These are phyloP conservation scores for Haliclona indistincta DNA, from an alignment of 37 sponge, comb jelly and placozoan species.

Conservation along the genomic window DNA sequence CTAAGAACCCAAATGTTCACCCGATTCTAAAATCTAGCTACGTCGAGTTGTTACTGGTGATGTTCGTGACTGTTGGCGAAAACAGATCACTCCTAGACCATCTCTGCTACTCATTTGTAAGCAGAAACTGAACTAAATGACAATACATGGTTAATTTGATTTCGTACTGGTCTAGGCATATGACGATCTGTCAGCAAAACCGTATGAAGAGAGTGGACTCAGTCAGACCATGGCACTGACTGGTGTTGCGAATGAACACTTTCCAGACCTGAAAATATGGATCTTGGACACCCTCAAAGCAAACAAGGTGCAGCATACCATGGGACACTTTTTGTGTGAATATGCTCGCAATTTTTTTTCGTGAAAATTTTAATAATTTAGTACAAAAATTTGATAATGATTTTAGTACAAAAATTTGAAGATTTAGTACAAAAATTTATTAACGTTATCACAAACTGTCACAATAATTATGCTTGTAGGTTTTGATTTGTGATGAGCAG, in stretches of 20 bases:
- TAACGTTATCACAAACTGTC: too few species aligned
- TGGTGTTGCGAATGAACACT: constrained; percentile 46
- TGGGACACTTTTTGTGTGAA: too few species aligned
- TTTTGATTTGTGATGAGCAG: neutral
- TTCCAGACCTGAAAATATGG: constrained; percentile 54
- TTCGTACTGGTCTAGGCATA: neutral
- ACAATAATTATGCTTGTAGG: too few species aligned
- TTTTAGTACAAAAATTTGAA: too few species aligned
- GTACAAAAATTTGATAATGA: too few species aligned
- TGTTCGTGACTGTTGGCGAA: constrained; percentile 69
- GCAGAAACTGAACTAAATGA: constrained; percentile 9
- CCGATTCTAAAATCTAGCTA: constrained; percentile 38
- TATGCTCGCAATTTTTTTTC: too few species aligned
- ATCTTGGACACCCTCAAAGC: constrained; percentile 11
- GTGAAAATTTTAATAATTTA: too few species aligned
- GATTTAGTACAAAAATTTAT: too few species aligned
- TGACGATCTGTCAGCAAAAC: constrained; percentile 13
- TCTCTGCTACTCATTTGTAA: constrained; percentile 62
- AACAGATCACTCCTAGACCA: constrained; percentile 63
- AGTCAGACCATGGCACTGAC: constrained; percentile 43
- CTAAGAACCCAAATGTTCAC: constrained; percentile 21
- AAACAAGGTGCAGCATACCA: too few species aligned
- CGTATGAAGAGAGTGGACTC: constrained; percentile 22
- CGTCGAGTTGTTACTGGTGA: constrained; percentile 42
- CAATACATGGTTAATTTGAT: too few species aligned